A percentile compares a stretch with the other conserved stretches of the same genome.
Evolutionary conservation across 1,140 invertebrate species (phyloP).

Genomic region (Listronotus bonariensis): DNA sequence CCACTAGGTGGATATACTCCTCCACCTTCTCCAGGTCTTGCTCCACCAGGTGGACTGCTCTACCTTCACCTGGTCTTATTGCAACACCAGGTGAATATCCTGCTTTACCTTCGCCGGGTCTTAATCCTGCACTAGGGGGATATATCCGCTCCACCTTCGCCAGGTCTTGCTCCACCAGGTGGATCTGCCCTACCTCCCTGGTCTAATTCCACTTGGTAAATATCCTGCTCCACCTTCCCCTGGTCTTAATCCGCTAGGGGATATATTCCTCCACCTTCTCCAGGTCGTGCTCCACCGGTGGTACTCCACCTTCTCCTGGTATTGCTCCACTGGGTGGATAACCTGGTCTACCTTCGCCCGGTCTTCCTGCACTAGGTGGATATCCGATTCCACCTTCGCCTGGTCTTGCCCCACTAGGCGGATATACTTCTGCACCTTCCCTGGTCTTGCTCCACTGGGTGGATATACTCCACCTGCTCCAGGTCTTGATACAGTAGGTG

Average conservation of each 20-base stretch:
- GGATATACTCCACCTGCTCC: constrained; percentile 22
- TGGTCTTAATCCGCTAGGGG: neutral
- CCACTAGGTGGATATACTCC: constrained; percentile 1
- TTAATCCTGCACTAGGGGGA: neutral
- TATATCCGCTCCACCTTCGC: neutral
- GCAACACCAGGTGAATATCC: neutral
- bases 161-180: constrained; percentile 12
- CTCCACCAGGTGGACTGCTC: neutral
- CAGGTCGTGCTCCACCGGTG: constrained; percentile 7
- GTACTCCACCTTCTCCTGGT: constrained; percentile 3
- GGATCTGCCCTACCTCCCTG: constrained; percentile 6
- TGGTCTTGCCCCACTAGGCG: neutral
- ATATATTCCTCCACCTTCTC: neutral
- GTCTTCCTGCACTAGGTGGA: constrained; percentile 28
- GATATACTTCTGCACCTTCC: neutral
- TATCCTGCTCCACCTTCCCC: constrained; percentile 1
- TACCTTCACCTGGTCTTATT: constrained; percentile 12
- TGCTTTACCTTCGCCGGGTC: neutral
- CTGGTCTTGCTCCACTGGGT: constrained; percentile 20
- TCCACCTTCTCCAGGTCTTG: constrained; percentile 1
- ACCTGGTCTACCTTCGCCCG: neutral
- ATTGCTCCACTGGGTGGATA: neutral
- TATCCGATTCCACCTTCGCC: constrained; percentile 13
- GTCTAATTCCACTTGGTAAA: neutral
- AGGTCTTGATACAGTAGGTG: constrained; percentile 6